Conservation (phyloP, 2,888 invertebrate species). For the Andrena haemorrhoa region DNA sequence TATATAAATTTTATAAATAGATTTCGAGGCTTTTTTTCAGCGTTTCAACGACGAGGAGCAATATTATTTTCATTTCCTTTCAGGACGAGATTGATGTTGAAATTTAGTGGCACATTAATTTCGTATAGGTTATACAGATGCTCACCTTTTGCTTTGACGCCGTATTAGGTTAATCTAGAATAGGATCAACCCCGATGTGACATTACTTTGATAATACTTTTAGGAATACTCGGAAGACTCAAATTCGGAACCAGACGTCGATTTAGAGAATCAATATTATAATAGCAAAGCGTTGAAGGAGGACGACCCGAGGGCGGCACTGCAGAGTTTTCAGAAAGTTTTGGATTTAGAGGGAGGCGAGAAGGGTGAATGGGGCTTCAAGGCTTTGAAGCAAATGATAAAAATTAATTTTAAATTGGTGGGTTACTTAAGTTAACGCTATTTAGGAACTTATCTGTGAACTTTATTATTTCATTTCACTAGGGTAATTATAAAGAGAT, state of each 20-base stretch:
- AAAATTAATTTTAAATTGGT: conserved; percentile 99
- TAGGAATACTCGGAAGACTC: conserved; percentile 99
- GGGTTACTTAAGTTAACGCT: conserved; percentile 77
- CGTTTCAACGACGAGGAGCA: background rate
- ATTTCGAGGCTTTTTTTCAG: background rate
- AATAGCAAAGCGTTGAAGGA: conserved; percentile 99
- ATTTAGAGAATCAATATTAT: conserved; percentile 99
- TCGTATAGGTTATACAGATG: conserved; percentile 36
- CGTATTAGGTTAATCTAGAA: background rate
- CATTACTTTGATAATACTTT: conserved; percentile 61
- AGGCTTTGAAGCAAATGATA: conserved; percentile 99
- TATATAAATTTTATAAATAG: conserved; percentile 52
- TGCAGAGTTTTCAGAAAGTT: conserved; percentile 97
- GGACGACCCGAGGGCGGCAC: conserved; percentile 96
- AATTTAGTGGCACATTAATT: background rate
- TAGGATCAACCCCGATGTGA: background rate
- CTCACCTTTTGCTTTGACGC: background rate
- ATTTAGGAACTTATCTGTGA: background rate
- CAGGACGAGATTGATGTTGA: background rate
- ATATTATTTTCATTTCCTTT: background rate
- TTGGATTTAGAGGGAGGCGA: conserved; percentile 98
- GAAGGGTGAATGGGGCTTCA: conserved; percentile 99
- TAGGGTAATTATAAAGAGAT: conserved; percentile 97
- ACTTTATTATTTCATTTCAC: conserved; percentile 65
- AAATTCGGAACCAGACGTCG: conserved; percentile 99